phyloP scores from a whole-genome alignment of 1,140 invertebrate genomes.

The Meloidogyne exigua region DNA sequence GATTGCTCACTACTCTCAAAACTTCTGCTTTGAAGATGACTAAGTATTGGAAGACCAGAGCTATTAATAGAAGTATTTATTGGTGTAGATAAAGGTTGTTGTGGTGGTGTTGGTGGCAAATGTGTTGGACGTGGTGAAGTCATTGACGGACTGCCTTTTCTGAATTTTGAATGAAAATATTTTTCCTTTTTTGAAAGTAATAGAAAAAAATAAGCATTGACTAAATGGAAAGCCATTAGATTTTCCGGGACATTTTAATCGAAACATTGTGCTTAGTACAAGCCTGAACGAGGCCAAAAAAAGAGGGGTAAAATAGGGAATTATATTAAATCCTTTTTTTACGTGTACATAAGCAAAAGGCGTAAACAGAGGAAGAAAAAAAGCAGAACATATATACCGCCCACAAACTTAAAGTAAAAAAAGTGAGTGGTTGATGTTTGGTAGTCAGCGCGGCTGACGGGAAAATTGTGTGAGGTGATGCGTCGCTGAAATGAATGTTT shows the following conservation, averaged over 20 bases:
- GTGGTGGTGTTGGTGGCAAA: not conserved
- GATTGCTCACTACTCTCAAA: conserved; percentile 43
- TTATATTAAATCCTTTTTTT: not conserved
- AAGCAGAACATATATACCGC: not conserved
- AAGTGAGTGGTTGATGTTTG: conserved; percentile 3
- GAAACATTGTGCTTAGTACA: conserved; percentile 1
- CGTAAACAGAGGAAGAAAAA: not conserved
- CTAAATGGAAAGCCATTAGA: not conserved
- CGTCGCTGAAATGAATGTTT: not conserved
- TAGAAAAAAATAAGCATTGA: conserved; percentile 1
- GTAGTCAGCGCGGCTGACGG: not conserved
- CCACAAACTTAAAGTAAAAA: conserved; percentile 11
- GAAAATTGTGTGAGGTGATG: conserved; percentile 6
- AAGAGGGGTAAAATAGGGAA: not conserved
- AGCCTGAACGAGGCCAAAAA: conserved; percentile 1
- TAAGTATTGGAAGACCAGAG: conserved; percentile 7
- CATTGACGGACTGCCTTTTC: not conserved
- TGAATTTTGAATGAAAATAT: not conserved
- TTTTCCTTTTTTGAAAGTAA: not conserved
- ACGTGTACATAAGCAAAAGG: not conserved
- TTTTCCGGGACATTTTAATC: not conserved
- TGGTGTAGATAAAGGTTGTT: not conserved
- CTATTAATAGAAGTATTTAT: not conserved
- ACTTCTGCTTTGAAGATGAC: conserved; percentile 38
- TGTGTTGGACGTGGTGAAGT: not conserved